A percentile compares a stretch with the other conserved stretches of the same genome.
Evolutionary conservation across 2,113 vertebrate species (phyloP).

Genomic region (Dryoscopus gambensis): DNA sequence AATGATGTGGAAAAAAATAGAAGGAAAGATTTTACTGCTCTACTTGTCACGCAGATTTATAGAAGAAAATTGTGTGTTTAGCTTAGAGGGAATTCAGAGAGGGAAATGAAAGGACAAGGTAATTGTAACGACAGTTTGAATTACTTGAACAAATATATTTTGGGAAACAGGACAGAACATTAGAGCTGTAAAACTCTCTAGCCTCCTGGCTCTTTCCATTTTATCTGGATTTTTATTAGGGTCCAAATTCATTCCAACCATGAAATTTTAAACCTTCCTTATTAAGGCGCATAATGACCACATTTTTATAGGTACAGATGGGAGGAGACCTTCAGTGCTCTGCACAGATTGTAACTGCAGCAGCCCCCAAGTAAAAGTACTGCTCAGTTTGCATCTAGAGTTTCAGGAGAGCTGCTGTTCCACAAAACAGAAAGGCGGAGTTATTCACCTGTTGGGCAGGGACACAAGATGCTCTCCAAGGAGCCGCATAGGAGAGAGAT

Average conservation of each 20-base stretch:
- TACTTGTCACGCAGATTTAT: constrained; percentile 51
- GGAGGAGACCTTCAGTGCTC: not conserved
- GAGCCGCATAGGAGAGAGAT: not conserved
- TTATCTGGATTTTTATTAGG: constrained; percentile 9
- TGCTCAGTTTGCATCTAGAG: not conserved
- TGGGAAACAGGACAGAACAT: constrained; percentile 15
- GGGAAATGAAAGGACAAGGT: constrained; percentile 45
- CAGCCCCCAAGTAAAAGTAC: not conserved
- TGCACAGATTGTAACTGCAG: not conserved
- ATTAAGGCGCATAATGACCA: constrained; percentile 17
- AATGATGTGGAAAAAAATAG: not conserved
- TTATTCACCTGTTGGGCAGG: not conserved
- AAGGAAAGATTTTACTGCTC: constrained; percentile 10
- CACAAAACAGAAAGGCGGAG: not conserved
- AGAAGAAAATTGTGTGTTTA: constrained; percentile 46
- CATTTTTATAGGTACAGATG: not conserved
- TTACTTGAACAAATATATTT: constrained; percentile 56
- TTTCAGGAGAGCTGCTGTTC: not conserved
- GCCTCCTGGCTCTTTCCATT: not conserved
- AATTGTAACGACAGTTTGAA: constrained; percentile 43
- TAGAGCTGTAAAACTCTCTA: not conserved
- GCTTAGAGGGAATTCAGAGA: constrained; percentile 24
- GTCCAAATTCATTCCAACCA: not conserved
- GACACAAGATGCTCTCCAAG: not conserved
- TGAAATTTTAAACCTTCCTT: not conserved